phyloP scores from a whole-genome alignment of 2,113 vertebrate species.

The Malaclemys terrapin region DNA sequence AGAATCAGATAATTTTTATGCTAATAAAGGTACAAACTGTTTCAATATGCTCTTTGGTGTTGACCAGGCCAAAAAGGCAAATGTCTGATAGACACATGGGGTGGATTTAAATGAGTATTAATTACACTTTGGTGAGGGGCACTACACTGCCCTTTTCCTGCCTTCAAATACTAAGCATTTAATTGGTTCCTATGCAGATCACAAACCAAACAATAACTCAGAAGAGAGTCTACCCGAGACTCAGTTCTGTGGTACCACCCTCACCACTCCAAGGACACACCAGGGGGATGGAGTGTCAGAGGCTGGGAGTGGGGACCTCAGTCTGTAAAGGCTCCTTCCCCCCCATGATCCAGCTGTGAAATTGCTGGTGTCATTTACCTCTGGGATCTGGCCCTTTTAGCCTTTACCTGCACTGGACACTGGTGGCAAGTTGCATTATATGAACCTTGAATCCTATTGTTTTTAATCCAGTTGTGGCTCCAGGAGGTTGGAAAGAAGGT shows the following conservation, averaged over 20 bases:
- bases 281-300: not conserved
- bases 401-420: too few species aligned
- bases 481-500: too few species aligned
- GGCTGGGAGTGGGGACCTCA: too few species aligned
- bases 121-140: too few species aligned
- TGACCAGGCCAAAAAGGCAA: too few species aligned
- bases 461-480: not conserved
- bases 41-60: not conserved
- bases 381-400: too few species aligned
- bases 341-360: too few species aligned
- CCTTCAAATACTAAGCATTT: not conserved
- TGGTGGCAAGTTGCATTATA: not conserved
- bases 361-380: too few species aligned
- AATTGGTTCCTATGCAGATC: not conserved
- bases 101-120: too few species aligned
- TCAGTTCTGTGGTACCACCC: not conserved
- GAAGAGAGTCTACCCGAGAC: not conserved
- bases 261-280: not conserved
- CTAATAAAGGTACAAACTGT: not conserved
- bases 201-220: not conserved
- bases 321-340: too few species aligned
- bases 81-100: too few species aligned
- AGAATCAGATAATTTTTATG: conserved; percentile 36
- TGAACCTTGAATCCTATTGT: not conserved
- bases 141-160: too few species aligned